Conservation (phyloP, 2,888 invertebrate genomes). For the Osmoderma eremita region DNA sequence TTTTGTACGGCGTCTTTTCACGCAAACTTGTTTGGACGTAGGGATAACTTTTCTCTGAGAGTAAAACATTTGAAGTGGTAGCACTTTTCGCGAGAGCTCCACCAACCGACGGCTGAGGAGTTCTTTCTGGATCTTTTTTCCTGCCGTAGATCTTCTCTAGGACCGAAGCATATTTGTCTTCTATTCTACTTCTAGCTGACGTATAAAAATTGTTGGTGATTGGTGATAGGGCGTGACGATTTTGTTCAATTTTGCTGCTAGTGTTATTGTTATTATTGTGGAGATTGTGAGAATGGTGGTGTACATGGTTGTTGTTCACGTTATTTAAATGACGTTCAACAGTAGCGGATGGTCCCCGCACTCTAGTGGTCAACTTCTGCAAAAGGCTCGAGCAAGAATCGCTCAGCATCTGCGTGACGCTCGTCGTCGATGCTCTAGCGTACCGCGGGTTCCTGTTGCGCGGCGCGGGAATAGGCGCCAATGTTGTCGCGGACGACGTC, state of each 20-base stretch:
- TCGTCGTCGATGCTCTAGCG: slow-evolving; percentile 80
- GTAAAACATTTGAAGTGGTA: slow-evolving; percentile 72
- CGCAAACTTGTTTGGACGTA: slow-evolving; percentile 64
- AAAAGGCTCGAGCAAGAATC: slow-evolving; percentile 89
- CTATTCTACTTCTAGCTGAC: slow-evolving; percentile 72
- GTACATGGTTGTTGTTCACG: slow-evolving; percentile 50
- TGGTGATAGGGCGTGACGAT: slow-evolving; percentile 22
- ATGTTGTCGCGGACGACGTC: slow-evolving; percentile 60
- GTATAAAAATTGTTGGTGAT: slow-evolving; percentile 32
- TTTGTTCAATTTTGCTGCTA: background rate
- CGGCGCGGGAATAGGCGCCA: slow-evolving; percentile 60
- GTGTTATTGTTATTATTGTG: slow-evolving; percentile 27
- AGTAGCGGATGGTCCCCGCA: slow-evolving; percentile 77
- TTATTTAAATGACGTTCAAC: slow-evolving; percentile 64
- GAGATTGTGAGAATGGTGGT: background rate
- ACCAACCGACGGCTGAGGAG: slow-evolving; percentile 71
- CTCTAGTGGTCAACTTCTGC: slow-evolving; percentile 79
- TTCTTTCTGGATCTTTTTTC: slow-evolving; percentile 73
- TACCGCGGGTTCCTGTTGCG: slow-evolving; percentile 77
- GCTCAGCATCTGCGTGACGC: slow-evolving; percentile 85
- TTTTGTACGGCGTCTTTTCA: slow-evolving; percentile 72
- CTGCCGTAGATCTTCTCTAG: slow-evolving; percentile 75
- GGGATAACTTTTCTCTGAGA: slow-evolving; percentile 76
- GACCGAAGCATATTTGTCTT: slow-evolving; percentile 82
- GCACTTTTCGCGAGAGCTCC: slow-evolving; percentile 73